Percentiles rank a stretch among this genome's conserved stretches.
Evolutionary conservation across 2,797 vertebrate genomes (phyloP).

Genomic region (Periparus ater): DNA sequence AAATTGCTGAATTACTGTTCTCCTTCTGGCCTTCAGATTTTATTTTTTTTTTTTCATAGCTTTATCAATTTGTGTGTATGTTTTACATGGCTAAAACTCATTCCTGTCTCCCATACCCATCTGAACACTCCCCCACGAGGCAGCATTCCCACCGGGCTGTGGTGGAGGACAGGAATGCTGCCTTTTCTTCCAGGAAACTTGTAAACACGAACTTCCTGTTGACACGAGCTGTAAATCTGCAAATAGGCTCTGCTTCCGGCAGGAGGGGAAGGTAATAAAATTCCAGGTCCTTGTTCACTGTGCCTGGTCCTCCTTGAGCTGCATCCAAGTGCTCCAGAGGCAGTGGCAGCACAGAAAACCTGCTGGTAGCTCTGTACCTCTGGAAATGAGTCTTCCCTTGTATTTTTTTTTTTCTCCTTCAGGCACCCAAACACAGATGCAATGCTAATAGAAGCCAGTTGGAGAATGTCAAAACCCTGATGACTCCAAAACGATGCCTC

Average conservation of each 20-base stretch:
- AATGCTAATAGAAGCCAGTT: not conserved
- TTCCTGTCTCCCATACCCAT: not conserved
- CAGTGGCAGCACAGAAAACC: not conserved
- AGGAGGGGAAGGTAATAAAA: constrained; percentile 9
- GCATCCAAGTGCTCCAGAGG: not conserved
- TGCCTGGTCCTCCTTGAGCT: not conserved
- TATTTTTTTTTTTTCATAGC: not conserved
- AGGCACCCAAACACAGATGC: not conserved
- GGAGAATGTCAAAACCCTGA: not conserved
- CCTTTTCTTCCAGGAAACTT: constrained; percentile 40
- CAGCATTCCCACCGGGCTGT: not conserved
- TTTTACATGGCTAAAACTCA: not conserved
- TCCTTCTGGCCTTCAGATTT: not conserved
- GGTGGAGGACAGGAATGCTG: constrained; percentile 1
- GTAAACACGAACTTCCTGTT: constrained; percentile 54
- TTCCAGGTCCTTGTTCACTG: not conserved
- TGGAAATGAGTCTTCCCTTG: not conserved
- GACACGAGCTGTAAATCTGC: constrained; percentile 12
- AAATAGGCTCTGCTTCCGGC: not conserved
- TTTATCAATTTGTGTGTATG: constrained; percentile 13
- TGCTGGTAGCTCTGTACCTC: not conserved
- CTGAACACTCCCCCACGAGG: not conserved
- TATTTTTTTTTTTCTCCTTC: not conserved
- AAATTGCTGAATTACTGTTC: constrained; percentile 49
- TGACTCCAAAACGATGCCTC: not conserved